Evolutionary conservation across 2,113 vertebrate genomes (phyloP).

Genomic region (Euleptes europaea): DNA sequence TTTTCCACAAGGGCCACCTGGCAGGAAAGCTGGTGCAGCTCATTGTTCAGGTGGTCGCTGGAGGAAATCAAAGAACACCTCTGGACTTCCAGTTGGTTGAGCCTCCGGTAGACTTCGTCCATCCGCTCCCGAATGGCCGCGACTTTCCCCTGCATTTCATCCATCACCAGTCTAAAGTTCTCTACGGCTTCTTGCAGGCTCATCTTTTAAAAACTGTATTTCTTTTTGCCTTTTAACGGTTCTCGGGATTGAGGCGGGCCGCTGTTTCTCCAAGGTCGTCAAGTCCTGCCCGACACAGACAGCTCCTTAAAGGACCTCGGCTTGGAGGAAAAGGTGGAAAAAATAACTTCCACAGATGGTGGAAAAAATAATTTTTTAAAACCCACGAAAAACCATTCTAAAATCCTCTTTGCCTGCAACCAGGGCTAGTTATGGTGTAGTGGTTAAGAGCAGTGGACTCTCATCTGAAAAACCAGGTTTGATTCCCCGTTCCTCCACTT

Average conservation of each 20-base stretch:
- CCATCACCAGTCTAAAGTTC: not conserved
- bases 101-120: not conserved
- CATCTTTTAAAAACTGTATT: not conserved
- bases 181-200: not conserved
- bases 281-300: not conserved
- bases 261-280: not conserved
- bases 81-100: slow-evolving; percentile 2
- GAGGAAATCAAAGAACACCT: not conserved
- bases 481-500: too few species aligned
- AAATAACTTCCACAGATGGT: not conserved
- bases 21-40: not conserved
- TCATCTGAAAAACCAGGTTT: too few species aligned
- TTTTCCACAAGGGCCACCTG: not conserved
- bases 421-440: too few species aligned
- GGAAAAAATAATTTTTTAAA: too few species aligned
- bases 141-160: slow-evolving; percentile 7
- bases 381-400: too few species aligned
- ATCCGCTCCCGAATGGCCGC: not conserved
- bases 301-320: not conserved
- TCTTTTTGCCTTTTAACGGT: not conserved
- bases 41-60: not conserved
- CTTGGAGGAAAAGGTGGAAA: not conserved
- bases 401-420: too few species aligned
- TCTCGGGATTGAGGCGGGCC: too few species aligned
- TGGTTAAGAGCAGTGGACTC: too few species aligned